phyloP scores from a whole-genome alignment of 2,888 invertebrate genomes.

The Volucella inflata region DNA sequence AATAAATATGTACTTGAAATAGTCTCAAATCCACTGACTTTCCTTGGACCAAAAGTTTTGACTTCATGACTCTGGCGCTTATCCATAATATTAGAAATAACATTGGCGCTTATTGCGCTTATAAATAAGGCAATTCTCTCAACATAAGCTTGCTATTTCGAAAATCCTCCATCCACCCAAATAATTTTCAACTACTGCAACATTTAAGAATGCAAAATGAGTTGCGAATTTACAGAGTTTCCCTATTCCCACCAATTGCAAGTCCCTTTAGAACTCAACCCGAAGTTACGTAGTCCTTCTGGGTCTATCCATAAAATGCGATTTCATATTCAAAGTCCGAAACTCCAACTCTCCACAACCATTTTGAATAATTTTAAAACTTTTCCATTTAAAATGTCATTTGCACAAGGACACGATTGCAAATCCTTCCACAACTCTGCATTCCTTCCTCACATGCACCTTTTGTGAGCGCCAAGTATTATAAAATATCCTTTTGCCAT shows the following conservation, averaged over 20 bases:
- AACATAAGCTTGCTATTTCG: background rate
- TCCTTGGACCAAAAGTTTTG: too few relatives aligned
- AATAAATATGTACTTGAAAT: too few relatives aligned
- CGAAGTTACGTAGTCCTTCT: background rate
- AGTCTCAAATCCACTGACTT: too few relatives aligned
- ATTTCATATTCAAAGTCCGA: slow-evolving; percentile 72
- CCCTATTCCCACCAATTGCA: slow-evolving; percentile 17
- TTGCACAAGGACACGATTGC: slow-evolving; percentile 69
- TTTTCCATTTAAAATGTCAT: slow-evolving; percentile 75
- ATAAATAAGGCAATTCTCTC: too few relatives aligned
- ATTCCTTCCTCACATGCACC: slow-evolving; percentile 28
- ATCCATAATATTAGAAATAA: too few relatives aligned
- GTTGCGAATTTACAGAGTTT: slow-evolving; percentile 24
- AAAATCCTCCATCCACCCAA: slow-evolving; percentile 39
- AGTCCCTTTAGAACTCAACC: background rate
- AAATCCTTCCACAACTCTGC: slow-evolving; percentile 60
- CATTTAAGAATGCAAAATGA: slow-evolving; percentile 27
- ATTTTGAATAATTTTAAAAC: slow-evolving; percentile 75
- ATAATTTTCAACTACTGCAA: slow-evolving; percentile 16
- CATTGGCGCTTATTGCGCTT: too few relatives aligned
- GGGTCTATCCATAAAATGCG: slow-evolving; percentile 53
- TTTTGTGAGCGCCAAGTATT: slow-evolving; percentile 39
- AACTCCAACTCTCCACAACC: slow-evolving; percentile 61
- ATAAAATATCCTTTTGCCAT: slow-evolving; percentile 53
- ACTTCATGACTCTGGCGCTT: too few relatives aligned